Base-by-base conservation (phyloP, 1,140 invertebrate genomes). In the Tetramorium simillimum region DNA sequence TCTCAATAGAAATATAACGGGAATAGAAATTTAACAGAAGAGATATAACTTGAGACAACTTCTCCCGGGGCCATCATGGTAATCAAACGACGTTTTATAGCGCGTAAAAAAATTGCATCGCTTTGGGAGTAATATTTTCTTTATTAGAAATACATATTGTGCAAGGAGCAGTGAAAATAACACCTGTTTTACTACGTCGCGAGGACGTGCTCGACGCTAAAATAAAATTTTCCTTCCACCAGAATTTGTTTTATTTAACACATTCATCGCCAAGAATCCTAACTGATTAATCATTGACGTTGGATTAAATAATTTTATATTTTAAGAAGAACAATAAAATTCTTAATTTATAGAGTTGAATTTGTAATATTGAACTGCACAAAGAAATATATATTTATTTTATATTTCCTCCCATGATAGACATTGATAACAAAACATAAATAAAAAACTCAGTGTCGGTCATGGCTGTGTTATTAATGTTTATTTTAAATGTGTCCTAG, bases 21-120 rank as follows among this genome's bases (percentile, higher is more conserved):
- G 51, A 53, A n/a, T 18, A 10, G 51, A 53, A 16, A 53, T 16
- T 16, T 53, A 53, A 53, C 18, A 53, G 49, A 4, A 28, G 37
- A 72, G 58, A 24, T 69, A 53, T 80, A 49, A 49, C 28, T 46
- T 49, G n/a, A 49, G 12, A 58, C 33, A 72, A 56, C 14, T 58
- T 46, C 16, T 82, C n/a, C 62, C 6, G 43, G 1, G 2, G 3
- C 67, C 9, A 18, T n/a, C 7, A 12, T 9, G 40, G 5, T 78
- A 46, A 63, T 78, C 76, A 78, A 78, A 33, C 12, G 12, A 0
- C 24, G n/a, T 21, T 78, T 78, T 62, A 40, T n/a, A 78, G 76
- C 18, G 12, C 12, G 7, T 78, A 78, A 78, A 46, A 33, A 65
- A 63, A 33, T 46, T 24, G 5, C 4, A 58, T 75, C 49, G 21